Base-by-base conservation (phyloP, 2,888 invertebrate genomes). In the Pristionchus fissidentatus region DNA sequence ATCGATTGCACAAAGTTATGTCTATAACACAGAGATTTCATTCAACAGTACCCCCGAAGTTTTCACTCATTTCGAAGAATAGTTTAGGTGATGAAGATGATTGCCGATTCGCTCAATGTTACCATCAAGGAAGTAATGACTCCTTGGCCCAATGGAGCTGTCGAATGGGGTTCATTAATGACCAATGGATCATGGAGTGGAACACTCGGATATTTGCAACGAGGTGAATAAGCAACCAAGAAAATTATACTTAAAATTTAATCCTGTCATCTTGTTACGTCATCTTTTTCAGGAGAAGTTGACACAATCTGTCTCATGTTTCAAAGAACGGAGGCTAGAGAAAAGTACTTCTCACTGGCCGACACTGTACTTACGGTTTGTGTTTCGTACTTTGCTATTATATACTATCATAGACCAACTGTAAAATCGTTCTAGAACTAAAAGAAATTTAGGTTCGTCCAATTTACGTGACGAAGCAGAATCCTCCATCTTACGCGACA, bases 231-330 rank as follows among this genome's bases (percentile, higher is more conserved):
- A 4, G 10, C 35, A 22, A 1, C 41, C 22, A n/a, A 35, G 10
- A 3, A 32, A 62, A 15, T 73, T 22, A 41, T 5, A 26, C 4
- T 41, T 35, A 13, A 19, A 3, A 73, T 41, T 7, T 43, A 13
- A 8, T 73, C 43, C n/a, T 43, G 15, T 73, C 41, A 5, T n/a
- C n/a, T n/a, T n/a, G n/a, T n/a, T n/a, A n/a, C n/a, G 29, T 29
- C 8, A 22, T 10, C 5, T 22, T 41, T 73, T 77, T 13, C n/a
- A 77, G 77, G 52, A 32, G 52, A 46, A 32, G 35, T 49, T 8
- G 77, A 77, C 52, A 77, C 77, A 1, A 52, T 77, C 29, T 77
- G 77, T n/a, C 35, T 77, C 13, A 77, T 77, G 77, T 77, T 77
- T 29, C 77, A 77, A 38, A 77, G 29, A 26, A 77, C 77, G 2